phyloP scores from a whole-genome alignment of 2,888 invertebrate species.

The Pterobdella sp. region DNA sequence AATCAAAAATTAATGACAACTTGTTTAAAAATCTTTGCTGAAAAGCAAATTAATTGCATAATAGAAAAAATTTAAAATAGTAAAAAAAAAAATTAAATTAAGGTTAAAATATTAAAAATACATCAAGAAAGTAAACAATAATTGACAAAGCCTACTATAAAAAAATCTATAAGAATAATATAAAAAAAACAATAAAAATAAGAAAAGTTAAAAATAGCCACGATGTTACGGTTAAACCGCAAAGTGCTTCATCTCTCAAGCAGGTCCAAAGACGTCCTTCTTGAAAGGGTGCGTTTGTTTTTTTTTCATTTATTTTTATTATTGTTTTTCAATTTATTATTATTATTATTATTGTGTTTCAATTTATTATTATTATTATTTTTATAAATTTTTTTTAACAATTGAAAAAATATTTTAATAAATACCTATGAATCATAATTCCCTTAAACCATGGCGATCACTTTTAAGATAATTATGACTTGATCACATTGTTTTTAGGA shows the following conservation, averaged over 20 bases:
- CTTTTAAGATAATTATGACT: no score
- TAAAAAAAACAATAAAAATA: slow-evolving; percentile 16
- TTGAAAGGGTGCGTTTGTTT: background rate
- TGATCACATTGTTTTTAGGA: no score
- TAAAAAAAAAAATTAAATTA: background rate
- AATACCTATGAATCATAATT: no score
- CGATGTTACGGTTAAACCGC: background rate
- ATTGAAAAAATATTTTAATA: background rate
- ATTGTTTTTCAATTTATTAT: background rate
- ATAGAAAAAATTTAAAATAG: slow-evolving; percentile 3
- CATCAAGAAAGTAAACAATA: background rate
- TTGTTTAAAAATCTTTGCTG: no score
- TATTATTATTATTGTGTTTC: background rate
- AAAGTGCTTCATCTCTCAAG: background rate
- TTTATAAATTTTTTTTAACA: background rate
- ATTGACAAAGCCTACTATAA: background rate
- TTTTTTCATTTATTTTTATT: background rate
- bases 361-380: background rate
- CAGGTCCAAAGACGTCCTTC: slow-evolving; percentile 1
- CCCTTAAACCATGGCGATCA: no score
- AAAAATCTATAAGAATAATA: slow-evolving; percentile 4
- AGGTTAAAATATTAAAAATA: background rate
- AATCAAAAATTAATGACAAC: no score
- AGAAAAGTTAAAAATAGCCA: background rate
- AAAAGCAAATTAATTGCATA: background rate